These are phyloP conservation scores for Mercenaria mercenaria DNA, from an alignment of 1,140 invertebrate species.

Conservation along the genomic window DNA sequence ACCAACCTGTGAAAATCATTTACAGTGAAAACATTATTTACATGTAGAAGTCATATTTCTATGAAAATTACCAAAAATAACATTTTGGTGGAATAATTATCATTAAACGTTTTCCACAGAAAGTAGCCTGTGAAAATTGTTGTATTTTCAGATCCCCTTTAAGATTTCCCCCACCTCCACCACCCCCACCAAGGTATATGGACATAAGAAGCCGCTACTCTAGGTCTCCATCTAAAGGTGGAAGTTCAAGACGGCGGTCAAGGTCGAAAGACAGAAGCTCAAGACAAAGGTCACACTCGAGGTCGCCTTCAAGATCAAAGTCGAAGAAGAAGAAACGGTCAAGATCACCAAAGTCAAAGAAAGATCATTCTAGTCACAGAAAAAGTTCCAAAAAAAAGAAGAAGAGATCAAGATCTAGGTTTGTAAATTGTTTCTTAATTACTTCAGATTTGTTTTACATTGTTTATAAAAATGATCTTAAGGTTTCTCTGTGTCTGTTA, in stretches of 20 bases:
- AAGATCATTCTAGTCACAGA: constrained; percentile 46
- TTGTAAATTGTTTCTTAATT: background rate
- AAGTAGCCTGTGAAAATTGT: no score
- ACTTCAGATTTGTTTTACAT: background rate
- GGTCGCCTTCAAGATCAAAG: constrained; percentile 65
- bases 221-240: constrained; percentile 33
- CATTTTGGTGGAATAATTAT: no score
- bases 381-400: constrained; percentile 64
- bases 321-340: constrained; percentile 69
- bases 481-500: no score
- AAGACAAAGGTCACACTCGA: constrained; percentile 58
- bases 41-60: no score
- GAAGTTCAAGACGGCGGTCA: constrained; percentile 61
- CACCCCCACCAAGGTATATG: constrained; percentile 38
- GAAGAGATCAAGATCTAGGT: constrained; percentile 59
- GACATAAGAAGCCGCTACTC: constrained; percentile 35
- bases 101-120: no score
- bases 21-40: no score
- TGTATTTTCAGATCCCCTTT: constrained; percentile 62
- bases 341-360: constrained; percentile 60
- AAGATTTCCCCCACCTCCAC: constrained; percentile 54
- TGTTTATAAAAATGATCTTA: no score
- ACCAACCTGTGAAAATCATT: no score
- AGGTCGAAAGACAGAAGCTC: constrained; percentile 60
- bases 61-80: no score